phyloP scores from a whole-genome alignment of 1,140 invertebrate species.

The Pogonomyrmex californicus region DNA sequence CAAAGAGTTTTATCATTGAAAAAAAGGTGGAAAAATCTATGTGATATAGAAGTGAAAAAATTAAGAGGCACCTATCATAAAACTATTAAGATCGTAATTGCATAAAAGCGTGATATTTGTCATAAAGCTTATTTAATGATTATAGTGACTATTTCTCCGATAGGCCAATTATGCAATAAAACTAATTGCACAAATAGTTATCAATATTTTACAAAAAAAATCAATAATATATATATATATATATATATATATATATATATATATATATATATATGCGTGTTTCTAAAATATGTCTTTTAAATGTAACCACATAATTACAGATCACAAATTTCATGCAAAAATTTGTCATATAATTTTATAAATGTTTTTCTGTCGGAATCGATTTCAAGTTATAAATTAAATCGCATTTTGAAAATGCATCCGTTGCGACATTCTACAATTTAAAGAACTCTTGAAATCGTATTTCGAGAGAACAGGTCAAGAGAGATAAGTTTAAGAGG shows the following conservation, averaged over 20 bases:
- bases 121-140: not conserved
- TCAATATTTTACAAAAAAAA: no score
- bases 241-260: no score
- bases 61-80: not conserved
- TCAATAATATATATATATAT: no score
- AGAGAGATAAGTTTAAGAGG: not conserved
- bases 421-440: not conserved
- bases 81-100: constrained; percentile 5
- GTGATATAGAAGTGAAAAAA: not conserved
- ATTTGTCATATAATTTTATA: no score
- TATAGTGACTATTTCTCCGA: not conserved
- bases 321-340: no score
- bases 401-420: not conserved
- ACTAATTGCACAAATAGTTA: no score
- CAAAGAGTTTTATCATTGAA: constrained; percentile 8
- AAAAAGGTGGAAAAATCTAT: not conserved
- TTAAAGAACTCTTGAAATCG: not conserved
- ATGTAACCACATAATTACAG: not conserved
- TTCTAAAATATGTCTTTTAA: no score
- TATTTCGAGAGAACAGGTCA: not conserved
- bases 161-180: no score
- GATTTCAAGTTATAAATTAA: not conserved
- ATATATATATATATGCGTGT: no score
- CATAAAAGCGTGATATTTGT: not conserved
- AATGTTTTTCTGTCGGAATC: no score